Evolutionary conservation across 2,113 vertebrate genomes (phyloP).

Genomic region (Pygoscelis antarcticus): DNA sequence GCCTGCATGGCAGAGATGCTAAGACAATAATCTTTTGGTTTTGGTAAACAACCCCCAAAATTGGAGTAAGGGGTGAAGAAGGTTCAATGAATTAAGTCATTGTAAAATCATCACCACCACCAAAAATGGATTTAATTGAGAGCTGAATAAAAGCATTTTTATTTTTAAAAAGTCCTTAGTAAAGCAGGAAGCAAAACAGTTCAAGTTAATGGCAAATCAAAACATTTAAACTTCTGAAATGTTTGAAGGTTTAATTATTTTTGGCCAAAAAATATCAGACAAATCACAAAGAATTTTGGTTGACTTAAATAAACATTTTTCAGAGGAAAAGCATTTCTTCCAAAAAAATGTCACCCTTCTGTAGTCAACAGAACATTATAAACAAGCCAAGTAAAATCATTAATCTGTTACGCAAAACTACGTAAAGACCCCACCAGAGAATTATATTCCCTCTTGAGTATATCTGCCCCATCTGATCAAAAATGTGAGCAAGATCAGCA

Average conservation of each 20-base stretch:
- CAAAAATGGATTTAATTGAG: background rate
- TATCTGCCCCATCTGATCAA: background rate
- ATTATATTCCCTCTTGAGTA: background rate
- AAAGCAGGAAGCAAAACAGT: background rate
- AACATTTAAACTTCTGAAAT: conserved; percentile 2
- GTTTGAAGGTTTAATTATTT: background rate
- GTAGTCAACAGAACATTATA: background rate
- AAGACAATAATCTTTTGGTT: background rate
- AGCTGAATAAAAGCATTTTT: background rate
- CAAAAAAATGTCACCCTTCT: background rate
- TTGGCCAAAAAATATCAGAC: background rate
- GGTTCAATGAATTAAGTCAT: background rate
- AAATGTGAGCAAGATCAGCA: background rate
- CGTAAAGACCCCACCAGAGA: background rate
- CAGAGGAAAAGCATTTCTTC: background rate
- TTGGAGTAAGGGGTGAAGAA: background rate
- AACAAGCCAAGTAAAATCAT: background rate
- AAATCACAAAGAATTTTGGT: background rate
- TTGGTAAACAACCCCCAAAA: background rate
- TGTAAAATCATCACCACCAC: background rate
- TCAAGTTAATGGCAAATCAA: conserved; percentile 11
- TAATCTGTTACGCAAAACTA: background rate
- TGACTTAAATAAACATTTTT: background rate
- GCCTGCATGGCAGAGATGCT: background rate
- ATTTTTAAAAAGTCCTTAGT: background rate